Base-by-base conservation (phyloP, 2,888 invertebrate genomes). In the Drosophila formosana region DNA sequence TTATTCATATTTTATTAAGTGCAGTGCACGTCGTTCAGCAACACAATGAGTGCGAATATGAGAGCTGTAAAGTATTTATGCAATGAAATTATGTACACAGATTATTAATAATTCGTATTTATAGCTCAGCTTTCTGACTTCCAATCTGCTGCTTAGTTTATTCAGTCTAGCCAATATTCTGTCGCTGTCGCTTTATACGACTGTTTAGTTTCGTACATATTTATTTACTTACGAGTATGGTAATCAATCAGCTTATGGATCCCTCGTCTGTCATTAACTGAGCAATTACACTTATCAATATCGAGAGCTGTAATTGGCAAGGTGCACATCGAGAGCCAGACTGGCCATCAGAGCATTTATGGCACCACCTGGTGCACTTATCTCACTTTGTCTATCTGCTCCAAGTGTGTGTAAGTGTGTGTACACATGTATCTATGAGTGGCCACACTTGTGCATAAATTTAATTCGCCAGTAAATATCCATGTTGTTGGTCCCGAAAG, bases 361-460 rank as follows among this genome's bases (percentile, higher is more conserved):
- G 51, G 53, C 67, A 63, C 82, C 73, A 69, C n/a, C 13, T 58
- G 74, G 82, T 52, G 50, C 63, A 74, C 63, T 82, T 80, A 75
- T 69, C 65, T 43, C 3, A 11, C 8, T 32, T 45, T 11, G 13
- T 45, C 55, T 47, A 57, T 28, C 25, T 13, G 13, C 5, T 11
- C 18, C 32, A 28, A 45, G 30, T 8, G 2, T 37, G n/a, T 11
- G 5, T 37, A 28, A n/a, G 41, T 23, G 23, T 55, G 39, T 58
- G 25, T 41, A 43, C 37, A 58, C 47, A 45, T 55, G 50, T 66
- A 55, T 49, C 55, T 41, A 18, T 43, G 26, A 63, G 49, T 56
- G 30, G 23, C 45, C n/a, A 41, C 32, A 25, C 41, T 46, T 57
- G 65, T 73, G 66, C 67, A 73, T 70, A 60, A 62, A 75, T 72